Evolutionary conservation across 2,797 vertebrate genomes (phyloP).

Genomic region (Pristis pectinata): DNA sequence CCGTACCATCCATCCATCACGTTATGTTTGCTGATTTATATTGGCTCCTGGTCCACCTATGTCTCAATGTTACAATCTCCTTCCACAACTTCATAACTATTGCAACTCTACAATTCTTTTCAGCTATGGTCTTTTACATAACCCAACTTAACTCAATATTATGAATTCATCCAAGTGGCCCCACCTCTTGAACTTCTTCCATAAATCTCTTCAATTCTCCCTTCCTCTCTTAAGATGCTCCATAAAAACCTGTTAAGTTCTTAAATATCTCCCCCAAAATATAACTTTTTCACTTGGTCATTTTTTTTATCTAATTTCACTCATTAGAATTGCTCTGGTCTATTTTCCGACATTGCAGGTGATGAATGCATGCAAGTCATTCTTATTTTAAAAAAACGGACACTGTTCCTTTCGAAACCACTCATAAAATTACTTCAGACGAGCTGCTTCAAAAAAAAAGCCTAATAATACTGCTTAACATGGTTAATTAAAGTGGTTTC

Average conservation of each 20-base stretch:
- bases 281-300: background rate
- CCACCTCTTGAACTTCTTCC: background rate
- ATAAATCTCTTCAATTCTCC: background rate
- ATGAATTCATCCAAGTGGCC: too few relatives aligned
- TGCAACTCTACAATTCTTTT: background rate
- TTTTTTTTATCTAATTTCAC: background rate
- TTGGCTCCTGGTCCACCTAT: background rate
- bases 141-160: background rate
- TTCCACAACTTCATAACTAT: background rate
- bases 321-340: background rate
- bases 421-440: background rate
- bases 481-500: background rate
- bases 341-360: background rate
- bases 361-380: background rate
- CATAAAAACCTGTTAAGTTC: background rate
- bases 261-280: background rate
- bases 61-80: background rate
- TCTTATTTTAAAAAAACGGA: background rate
- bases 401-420: background rate
- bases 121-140: background rate
- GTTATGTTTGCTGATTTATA: background rate
- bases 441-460: background rate
- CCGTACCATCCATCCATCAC: background rate
- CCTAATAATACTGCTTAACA: background rate
- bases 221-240: background rate